Evolutionary conservation across 37 sponge, comb jelly and placozoan genomes (phyloP).

Genomic region (Beroe forskalii): DNA sequence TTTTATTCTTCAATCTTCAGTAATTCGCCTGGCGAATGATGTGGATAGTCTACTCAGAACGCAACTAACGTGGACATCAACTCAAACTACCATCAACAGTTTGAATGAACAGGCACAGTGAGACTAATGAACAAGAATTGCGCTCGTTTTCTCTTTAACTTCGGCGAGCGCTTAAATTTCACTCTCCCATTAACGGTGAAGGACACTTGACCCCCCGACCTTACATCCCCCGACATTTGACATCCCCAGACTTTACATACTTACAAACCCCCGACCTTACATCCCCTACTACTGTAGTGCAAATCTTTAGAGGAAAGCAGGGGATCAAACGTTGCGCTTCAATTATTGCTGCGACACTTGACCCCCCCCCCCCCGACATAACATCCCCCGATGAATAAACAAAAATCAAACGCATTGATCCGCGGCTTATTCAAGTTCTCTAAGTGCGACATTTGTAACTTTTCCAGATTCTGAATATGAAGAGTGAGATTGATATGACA

Average conservation of each 20-base stretch:
- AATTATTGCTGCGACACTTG: no score
- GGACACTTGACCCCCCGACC: neutral
- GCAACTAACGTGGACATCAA: slow-evolving; percentile 46
- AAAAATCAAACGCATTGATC: no score
- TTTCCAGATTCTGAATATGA: neutral
- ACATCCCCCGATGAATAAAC: no score
- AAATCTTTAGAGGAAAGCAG: no score
- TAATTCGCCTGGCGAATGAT: slow-evolving; percentile 49
- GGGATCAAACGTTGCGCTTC: no score
- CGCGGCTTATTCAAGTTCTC: no score
- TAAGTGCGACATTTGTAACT: no score
- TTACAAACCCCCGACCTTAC: neutral
- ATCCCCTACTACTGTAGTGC: no score
- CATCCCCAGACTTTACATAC: neutral
- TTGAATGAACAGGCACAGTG: neutral
- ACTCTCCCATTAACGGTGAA: no score
- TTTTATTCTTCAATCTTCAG: slow-evolving; percentile 1
- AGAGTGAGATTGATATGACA: neutral
- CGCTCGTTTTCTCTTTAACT: neutral
- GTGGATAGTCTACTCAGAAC: slow-evolving; percentile 42
- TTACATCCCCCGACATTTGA: neutral
- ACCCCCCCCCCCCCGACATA: neutral
- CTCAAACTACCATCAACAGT: slow-evolving; percentile 56
- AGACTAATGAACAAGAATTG: neutral
- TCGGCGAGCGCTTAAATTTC: no score